A percentile compares a stretch with the other conserved stretches of the same genome.
Conservation (phyloP, 1,140 invertebrate species). For the Phortica variegata region DNA sequence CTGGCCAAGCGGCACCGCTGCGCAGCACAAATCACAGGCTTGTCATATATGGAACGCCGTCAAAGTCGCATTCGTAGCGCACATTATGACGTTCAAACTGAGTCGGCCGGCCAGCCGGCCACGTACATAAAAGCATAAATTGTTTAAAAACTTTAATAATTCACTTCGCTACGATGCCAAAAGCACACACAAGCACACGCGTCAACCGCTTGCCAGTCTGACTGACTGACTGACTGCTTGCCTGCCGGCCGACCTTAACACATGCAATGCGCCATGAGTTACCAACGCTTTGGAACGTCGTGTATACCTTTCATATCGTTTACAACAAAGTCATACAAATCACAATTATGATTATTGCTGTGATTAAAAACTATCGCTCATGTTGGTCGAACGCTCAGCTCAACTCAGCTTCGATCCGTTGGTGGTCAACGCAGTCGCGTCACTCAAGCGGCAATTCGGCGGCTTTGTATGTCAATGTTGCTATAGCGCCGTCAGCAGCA, state of each 20-base stretch:
- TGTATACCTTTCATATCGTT: no score
- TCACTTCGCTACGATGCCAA: conserved; percentile 38
- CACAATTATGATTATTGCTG: conserved; percentile 53
- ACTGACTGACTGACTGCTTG: no score
- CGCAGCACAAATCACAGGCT: conserved; percentile 25
- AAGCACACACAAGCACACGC: no score
- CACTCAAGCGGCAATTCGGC: conserved; percentile 36
- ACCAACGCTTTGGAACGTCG: no score
- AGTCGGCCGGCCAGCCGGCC: conserved; percentile 25
- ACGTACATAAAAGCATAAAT: conserved; percentile 38
- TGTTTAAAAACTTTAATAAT: conserved; percentile 44
- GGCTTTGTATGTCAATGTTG: conserved; percentile 41
- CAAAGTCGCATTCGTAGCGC: neutral
- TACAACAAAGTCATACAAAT: conserved; percentile 49
- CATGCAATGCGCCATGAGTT: no score
- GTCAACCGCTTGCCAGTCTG: no score
- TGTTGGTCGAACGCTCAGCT: neutral
- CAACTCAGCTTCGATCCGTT: conserved; percentile 16
- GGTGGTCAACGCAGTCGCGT: conserved; percentile 46
- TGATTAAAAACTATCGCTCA: conserved; percentile 51
- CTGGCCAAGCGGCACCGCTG: conserved; percentile 24
- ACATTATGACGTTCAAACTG: conserved; percentile 34
- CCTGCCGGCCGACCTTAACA: no score
- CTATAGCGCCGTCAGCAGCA: conserved; percentile 23
- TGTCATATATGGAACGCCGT: neutral